These are phyloP conservation scores for Papilio elwesi DNA, from an alignment of 2,888 invertebrate genomes.

Conservation along the genomic window DNA sequence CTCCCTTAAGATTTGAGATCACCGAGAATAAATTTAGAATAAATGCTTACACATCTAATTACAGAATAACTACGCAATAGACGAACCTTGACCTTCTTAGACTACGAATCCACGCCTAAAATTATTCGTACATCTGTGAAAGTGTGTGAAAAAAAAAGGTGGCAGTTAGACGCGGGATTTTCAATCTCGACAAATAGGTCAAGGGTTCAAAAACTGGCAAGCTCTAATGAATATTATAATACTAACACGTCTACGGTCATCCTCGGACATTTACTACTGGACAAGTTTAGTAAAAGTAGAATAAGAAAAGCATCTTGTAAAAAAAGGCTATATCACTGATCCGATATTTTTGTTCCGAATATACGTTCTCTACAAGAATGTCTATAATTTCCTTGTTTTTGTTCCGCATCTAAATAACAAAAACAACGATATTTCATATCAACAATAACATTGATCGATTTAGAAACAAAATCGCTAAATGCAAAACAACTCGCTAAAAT, in stretches of 20 bases:
- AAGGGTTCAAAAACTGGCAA: not conserved
- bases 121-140: constrained; percentile 6
- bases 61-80: not conserved
- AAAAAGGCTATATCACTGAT: too few species aligned
- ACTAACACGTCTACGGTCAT: not conserved
- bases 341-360: not conserved
- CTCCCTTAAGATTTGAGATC: not conserved
- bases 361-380: not conserved
- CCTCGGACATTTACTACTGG: too few species aligned
- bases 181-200: not conserved
- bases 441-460: not conserved
- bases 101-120: constrained; percentile 4
- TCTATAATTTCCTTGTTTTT: not conserved
- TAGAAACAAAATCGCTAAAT: constrained; percentile 16
- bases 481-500: constrained; percentile 15
- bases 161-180: not conserved
- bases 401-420: not conserved
- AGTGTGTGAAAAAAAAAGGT: too few species aligned
- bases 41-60: not conserved
- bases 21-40: not conserved
- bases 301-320: too few species aligned
- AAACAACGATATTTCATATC: not conserved
- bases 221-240: not conserved
- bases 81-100: constrained; percentile 1
- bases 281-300: too few species aligned